Percentiles rank a stretch among this genome's conserved stretches.
These are phyloP conservation scores for Temnothorax curvispinosus DNA, from an alignment of 1,140 invertebrate genomes.

Conservation along the genomic window DNA sequence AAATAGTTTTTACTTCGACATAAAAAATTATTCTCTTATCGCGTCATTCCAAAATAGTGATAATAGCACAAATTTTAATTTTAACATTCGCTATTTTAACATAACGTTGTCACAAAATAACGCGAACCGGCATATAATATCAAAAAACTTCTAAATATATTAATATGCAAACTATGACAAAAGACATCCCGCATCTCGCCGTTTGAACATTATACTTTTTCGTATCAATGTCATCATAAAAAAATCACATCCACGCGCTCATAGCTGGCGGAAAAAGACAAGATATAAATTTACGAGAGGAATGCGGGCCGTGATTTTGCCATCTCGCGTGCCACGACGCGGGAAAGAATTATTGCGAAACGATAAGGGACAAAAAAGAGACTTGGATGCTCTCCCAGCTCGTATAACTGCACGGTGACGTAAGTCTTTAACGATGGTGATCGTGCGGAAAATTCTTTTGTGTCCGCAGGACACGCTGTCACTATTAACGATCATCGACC, in stretches of 20 bases:
- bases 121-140: not conserved
- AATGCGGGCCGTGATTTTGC: constrained; percentile 28
- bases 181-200: not conserved
- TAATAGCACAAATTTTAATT: not conserved
- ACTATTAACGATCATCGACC: not conserved
- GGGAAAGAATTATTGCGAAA: constrained; percentile 67
- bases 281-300: constrained; percentile 31
- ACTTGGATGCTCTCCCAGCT: constrained; percentile 64
- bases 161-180: not conserved
- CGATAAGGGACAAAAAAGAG: constrained; percentile 23
- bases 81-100: not conserved
- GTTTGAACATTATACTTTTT: not conserved
- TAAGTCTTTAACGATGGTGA: constrained; percentile 41
- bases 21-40: not conserved
- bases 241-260: not conserved
- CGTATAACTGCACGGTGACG: constrained; percentile 43
- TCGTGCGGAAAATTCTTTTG: constrained; percentile 53
- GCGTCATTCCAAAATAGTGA: not conserved
- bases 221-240: not conserved
- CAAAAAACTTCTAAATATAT: not conserved
- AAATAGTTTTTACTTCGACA: not conserved
- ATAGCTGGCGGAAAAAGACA: not conserved
- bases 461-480: not conserved
- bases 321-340: not conserved
- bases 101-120: not conserved